Evolutionary conservation across 2,888 invertebrate genomes (phyloP), one percentile per base, ranked within the genome.

Genomic region (Athalia rosae): DNA sequence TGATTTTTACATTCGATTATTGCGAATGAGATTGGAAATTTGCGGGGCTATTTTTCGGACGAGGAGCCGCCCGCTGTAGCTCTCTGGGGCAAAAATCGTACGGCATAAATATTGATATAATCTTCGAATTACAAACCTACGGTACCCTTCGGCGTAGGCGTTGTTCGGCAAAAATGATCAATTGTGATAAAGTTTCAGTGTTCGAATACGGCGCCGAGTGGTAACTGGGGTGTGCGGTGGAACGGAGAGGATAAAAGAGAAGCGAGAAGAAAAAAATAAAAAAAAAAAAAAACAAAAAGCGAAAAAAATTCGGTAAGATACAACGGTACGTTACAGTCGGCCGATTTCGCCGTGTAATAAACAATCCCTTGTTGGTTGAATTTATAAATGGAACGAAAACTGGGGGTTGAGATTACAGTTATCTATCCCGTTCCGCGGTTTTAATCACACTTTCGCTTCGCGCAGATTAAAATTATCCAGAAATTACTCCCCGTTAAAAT

Each of bases 371-470:
- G 28, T 28, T 28, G 28, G 28, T 28, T 28, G 71, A 45, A 71
- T 71, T 71, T 71, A 71, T 71, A 71, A 48, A 62, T 15, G 74
- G 59, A 61, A 74, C n/a, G 61, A 61, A 62, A 74, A 74, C 61
- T 28, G 74, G 61, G 71, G 74, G 41, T 41, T 66, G 47, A 47
- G 74, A 74, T 74, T 74, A 74, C 62, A 61, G 61, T 62, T 59
- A 74, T 74, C 62, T 62, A 61, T 74, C 59, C 62, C 45, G 74
- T 61, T 74, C 58, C 62, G 74, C 74, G 74, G 74, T 74, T 74
- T 74, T 74, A 74, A 74, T 61, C 74, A 59, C 74, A 74, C 59
- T 62, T 74, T 74, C 47, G 64, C 45, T 43, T 45, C 61, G 28
- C 43, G 28, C 71, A 50, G 74, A 74, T 74, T 59, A 62, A 74